Evolutionary conservation across 2,888 invertebrate species (phyloP).

Genomic region (Linnaemya tessellans): DNA sequence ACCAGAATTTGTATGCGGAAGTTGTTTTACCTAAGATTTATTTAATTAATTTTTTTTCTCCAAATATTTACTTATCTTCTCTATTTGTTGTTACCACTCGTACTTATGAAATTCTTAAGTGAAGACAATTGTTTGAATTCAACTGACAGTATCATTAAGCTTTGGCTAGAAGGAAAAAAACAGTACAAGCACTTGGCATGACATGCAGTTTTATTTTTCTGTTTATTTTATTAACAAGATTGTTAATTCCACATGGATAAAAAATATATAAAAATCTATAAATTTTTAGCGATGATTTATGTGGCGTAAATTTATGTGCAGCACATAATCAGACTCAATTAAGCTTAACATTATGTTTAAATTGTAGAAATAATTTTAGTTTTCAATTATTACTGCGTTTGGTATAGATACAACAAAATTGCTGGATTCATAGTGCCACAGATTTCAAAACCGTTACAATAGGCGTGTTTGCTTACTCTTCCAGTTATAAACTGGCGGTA

Average conservation of each 20-base stretch:
- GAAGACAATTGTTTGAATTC: conserved; percentile 44
- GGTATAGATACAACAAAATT: no score
- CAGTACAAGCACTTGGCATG: conserved; percentile 36
- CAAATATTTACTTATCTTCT: not conserved
- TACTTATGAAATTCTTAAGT: conserved; percentile 47
- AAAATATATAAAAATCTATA: not conserved
- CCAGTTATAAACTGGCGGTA: no score
- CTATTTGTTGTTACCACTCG: not conserved
- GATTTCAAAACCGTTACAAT: no score
- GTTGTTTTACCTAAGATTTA: not conserved
- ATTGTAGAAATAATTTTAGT: not conserved
- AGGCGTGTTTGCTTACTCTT: no score
- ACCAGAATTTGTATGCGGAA: conserved; percentile 12
- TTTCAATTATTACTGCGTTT: not conserved
- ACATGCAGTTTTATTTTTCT: conserved; percentile 41
- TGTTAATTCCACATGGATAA: conserved; percentile 23
- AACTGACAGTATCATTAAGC: conserved; percentile 36
- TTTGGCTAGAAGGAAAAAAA: not conserved
- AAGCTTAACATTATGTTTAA: conserved; percentile 7
- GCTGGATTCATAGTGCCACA: no score
- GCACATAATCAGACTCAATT: not conserved
- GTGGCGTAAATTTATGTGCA: not conserved
- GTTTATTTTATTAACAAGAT: conserved; percentile 17
- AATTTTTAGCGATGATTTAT: not conserved
- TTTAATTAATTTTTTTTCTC: conserved; percentile 4